phyloP scores from a whole-genome alignment of 2,888 invertebrate genomes.

The Leucoma salicis region DNA sequence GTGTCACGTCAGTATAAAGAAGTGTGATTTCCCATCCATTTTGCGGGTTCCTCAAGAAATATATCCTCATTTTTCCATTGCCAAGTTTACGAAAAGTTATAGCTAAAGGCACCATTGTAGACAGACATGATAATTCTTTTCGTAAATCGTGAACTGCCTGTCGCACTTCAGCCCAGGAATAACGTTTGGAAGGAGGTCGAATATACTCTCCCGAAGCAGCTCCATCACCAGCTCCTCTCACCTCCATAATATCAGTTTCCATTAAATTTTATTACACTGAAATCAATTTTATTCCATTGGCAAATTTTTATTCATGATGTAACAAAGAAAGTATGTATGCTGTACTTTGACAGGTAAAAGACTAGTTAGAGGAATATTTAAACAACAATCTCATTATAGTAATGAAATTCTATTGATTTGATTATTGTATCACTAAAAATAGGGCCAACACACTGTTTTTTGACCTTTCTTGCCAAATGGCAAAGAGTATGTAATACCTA shows the following conservation, averaged over 20 bases:
- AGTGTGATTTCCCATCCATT: slow-evolving; percentile 95
- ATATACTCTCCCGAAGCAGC: slow-evolving; percentile 68
- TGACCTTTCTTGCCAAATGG: slow-evolving; percentile 59
- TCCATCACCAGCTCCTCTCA: slow-evolving; percentile 73
- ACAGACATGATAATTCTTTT: slow-evolving; percentile 88
- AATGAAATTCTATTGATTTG: slow-evolving; percentile 26
- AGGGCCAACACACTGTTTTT: slow-evolving; percentile 65
- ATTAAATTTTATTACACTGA: slow-evolving; percentile 38
- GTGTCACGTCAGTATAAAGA: slow-evolving; percentile 91
- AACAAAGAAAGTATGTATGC: slow-evolving; percentile 35
- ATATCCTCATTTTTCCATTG: slow-evolving; percentile 92
- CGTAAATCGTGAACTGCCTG: slow-evolving; percentile 91
- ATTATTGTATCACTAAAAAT: slow-evolving; percentile 40
- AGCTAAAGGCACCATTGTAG: slow-evolving; percentile 91
- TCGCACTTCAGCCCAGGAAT: slow-evolving; percentile 90
- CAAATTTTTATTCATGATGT: slow-evolving; percentile 53
- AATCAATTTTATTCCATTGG: slow-evolving; percentile 31
- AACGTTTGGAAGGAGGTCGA: slow-evolving; percentile 63
- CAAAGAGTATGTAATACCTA: too few species aligned
- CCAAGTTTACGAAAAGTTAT: slow-evolving; percentile 90
- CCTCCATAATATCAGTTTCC: slow-evolving; percentile 60
- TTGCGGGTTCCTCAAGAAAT: slow-evolving; percentile 93
- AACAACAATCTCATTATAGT: slow-evolving; percentile 37
- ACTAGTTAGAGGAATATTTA: slow-evolving; percentile 26
- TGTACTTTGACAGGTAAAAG: slow-evolving; percentile 25